Evolutionary conservation across 64 coral and sea anemone genomes (phyloP), one percentile per base, ranked within the genome.

Genomic region (Astreopora myriophthalma): DNA sequence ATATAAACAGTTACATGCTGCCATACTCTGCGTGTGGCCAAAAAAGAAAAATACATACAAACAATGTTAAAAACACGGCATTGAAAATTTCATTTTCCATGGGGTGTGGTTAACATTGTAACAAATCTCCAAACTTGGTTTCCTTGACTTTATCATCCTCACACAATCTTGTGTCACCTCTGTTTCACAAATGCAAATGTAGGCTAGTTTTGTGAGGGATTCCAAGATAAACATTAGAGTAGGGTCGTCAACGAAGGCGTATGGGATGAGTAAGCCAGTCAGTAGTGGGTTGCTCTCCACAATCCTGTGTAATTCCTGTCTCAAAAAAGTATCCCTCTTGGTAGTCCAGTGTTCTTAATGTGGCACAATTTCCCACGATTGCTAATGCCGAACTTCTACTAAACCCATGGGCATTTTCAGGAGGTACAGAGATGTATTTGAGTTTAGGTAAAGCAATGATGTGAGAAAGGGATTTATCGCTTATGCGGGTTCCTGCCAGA

Each of bases 311-410:
- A 75, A 25, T 23, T 75, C 73, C 36, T 75, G 36, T 16, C 5
- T 16, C 34, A 10, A 75, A 44, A 75, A 75, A 48, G 73, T 75
- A 75, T 5, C 73, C 73, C n/a, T 75, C 38, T 75, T 75, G 73
- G 38, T 37, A 75, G 22, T 48, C 73, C 36, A 75, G 38, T 75
- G n/a, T 75, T 23, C 73, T 44, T 20, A 75, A 19, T 16, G 20
- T 40, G 2, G 20, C 16, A 44, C 36, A 44, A 20, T 24, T 23
- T 75, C 39, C 39, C 20, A 36, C 73, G 9, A 75, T 44, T 55
- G 49, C 49, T 19, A 55, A 24, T 14, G 25, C 73, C 2, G 19
- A 35, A 25, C 73, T 25, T 6, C 9, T 75, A 17, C 36, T 19
- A 12, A 75, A 48, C 10, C 39, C n/a, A 3, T 19, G 39, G 22